These are phyloP conservation scores for Ridgeia piscesae DNA, from an alignment of 1,140 invertebrate genomes.

Conservation along the genomic window DNA sequence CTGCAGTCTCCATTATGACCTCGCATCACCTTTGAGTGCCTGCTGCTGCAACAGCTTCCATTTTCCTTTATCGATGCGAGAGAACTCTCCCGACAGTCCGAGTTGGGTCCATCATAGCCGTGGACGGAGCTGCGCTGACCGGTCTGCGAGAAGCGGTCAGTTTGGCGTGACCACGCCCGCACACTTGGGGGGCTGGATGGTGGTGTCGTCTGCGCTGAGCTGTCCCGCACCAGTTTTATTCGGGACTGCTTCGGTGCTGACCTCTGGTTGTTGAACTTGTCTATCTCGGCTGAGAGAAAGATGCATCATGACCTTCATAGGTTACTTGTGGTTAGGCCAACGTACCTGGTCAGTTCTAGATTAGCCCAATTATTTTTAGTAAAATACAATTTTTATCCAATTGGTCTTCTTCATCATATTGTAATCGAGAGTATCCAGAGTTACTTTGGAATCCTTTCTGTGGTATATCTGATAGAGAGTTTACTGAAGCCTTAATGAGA, in stretches of 20 bases:
- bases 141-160: background rate
- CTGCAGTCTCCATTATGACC: background rate
- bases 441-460: too few relatives aligned
- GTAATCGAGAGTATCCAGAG: too few relatives aligned
- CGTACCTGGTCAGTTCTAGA: too few relatives aligned
- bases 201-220: slow-evolving; percentile 28
- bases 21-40: background rate
- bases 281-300: background rate
- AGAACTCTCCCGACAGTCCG: background rate
- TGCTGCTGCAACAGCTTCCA: slow-evolving; percentile 14
- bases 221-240: slow-evolving; percentile 28
- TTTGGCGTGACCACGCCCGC: background rate
- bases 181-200: background rate
- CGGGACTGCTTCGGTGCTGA: slow-evolving; percentile 11
- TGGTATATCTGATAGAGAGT: too few relatives aligned
- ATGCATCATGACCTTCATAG: too few relatives aligned
- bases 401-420: too few relatives aligned
- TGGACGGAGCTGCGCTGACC: background rate
- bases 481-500: too few relatives aligned
- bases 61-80: slow-evolving; percentile 14
- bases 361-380: too few relatives aligned
- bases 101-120: background rate
- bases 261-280: slow-evolving; percentile 4
- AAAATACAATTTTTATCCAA: too few relatives aligned
- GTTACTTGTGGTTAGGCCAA: too few relatives aligned